Evolutionary conservation across 2,113 vertebrate species (phyloP).

Genomic region (Gnathonemus longibarbis): DNA sequence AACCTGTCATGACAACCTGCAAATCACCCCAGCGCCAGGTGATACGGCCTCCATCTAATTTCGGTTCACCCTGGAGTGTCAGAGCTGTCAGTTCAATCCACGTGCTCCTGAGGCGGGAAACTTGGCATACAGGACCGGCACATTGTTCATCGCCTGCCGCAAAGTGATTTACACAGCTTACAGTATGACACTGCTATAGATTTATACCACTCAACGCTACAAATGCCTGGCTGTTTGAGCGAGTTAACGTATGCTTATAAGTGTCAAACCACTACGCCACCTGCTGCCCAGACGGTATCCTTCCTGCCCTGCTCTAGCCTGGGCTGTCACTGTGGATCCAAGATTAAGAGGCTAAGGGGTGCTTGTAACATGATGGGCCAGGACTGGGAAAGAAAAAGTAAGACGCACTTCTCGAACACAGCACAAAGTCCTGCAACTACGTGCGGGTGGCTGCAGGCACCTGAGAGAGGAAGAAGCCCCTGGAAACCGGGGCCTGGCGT

Average conservation of each 20-base stretch:
- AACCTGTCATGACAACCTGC: neutral
- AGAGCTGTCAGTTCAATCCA: neutral
- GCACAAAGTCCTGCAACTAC: neutral
- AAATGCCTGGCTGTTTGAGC: neutral
- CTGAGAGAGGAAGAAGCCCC: neutral
- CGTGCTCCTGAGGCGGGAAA: neutral
- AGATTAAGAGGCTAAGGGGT: neutral
- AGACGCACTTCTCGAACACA: neutral
- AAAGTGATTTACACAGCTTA: neutral
- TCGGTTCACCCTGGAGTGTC: neutral
- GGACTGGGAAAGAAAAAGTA: neutral
- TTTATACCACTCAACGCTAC: neutral
- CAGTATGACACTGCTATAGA: neutral
- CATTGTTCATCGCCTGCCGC: neutral
- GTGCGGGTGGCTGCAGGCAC: neutral
- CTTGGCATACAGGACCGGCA: neutral
- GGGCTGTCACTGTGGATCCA: neutral
- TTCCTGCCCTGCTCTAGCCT: neutral
- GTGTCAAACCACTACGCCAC: neutral
- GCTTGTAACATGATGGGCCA: neutral
- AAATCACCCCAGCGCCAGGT: neutral
- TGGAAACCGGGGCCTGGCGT: neutral
- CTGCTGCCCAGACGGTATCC: neutral
- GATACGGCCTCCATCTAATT: slow-evolving; percentile 8
- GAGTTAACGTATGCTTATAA: neutral